Evolutionary conservation across 2,113 vertebrate genomes (phyloP).

Genomic region (Chionomys nivalis): DNA sequence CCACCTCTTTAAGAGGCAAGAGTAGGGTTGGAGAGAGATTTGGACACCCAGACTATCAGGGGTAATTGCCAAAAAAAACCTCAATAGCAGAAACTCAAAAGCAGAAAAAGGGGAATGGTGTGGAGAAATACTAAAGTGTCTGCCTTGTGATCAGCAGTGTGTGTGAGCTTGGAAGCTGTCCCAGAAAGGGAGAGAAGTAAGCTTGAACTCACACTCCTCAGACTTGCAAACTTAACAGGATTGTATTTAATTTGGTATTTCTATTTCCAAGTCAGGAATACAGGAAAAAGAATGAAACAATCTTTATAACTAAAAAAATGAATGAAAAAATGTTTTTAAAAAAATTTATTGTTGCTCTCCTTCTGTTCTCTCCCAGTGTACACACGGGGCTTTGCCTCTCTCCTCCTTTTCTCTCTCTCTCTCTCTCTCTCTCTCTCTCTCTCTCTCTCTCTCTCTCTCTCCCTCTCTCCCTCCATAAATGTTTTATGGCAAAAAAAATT

Average conservation of each 20-base stretch:
- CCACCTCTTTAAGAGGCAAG: background rate
- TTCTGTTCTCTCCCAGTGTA: too few relatives aligned
- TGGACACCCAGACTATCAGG: background rate
- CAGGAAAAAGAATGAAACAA: background rate
- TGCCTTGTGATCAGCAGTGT: background rate
- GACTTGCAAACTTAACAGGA: background rate
- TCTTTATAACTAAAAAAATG: background rate
- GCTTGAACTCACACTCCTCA: background rate
- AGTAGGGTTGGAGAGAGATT: background rate
- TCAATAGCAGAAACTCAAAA: background rate
- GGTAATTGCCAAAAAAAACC: background rate
- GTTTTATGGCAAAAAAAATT: too few relatives aligned
- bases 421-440: too few relatives aligned
- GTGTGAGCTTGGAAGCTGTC: background rate
- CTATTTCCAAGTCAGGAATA: background rate
- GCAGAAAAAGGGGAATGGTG: background rate
- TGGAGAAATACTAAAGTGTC: slow-evolving; percentile 11
- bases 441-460: too few relatives aligned
- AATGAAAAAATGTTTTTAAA: background rate
- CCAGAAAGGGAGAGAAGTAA: background rate
- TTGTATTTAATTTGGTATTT: slow-evolving; percentile 43
- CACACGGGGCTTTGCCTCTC: too few relatives aligned
- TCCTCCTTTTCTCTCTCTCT: too few relatives aligned
- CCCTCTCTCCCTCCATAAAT: too few relatives aligned
- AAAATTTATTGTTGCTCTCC: too few relatives aligned